Evolutionary conservation across 2,113 vertebrate genomes (phyloP).

Genomic region (Leucopsar rothschildi): DNA sequence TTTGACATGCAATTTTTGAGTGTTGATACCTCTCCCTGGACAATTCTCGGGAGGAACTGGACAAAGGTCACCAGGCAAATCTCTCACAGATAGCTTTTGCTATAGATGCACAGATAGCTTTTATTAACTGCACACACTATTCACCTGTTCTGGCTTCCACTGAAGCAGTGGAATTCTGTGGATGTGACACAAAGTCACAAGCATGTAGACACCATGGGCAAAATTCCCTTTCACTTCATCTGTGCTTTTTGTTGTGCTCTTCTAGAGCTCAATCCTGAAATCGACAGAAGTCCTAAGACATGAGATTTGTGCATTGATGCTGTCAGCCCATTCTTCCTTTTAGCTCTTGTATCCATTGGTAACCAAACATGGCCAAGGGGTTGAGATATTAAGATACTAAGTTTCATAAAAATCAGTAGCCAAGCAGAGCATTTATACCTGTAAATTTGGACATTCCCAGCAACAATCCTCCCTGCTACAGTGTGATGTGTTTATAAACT

Average conservation of each 20-base stretch:
- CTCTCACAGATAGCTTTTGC: not conserved
- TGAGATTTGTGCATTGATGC: not conserved
- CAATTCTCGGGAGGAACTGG: not conserved
- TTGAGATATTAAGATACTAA: not conserved
- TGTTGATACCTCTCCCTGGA: not conserved
- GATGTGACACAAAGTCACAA: not conserved
- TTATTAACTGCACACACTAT: not conserved
- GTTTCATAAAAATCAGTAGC: not conserved
- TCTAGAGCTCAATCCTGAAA: not conserved
- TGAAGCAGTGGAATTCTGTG: not conserved
- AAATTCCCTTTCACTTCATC: not conserved
- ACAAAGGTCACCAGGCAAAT: not conserved
- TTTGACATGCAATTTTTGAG: not conserved
- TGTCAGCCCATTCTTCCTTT: not conserved
- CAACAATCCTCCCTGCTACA: not conserved
- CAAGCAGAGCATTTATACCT: not conserved
- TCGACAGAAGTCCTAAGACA: not conserved
- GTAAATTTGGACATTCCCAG: not conserved
- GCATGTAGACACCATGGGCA: not conserved
- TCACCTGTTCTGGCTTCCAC: not conserved
- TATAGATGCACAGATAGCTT: not conserved
- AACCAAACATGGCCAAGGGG: rapidly evolving
- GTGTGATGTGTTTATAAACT: not conserved
- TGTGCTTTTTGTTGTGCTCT: not conserved
- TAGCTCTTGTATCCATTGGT: not conserved